Conservation (phyloP, 1,140 invertebrate genomes). For the Lucilia cuprina region DNA sequence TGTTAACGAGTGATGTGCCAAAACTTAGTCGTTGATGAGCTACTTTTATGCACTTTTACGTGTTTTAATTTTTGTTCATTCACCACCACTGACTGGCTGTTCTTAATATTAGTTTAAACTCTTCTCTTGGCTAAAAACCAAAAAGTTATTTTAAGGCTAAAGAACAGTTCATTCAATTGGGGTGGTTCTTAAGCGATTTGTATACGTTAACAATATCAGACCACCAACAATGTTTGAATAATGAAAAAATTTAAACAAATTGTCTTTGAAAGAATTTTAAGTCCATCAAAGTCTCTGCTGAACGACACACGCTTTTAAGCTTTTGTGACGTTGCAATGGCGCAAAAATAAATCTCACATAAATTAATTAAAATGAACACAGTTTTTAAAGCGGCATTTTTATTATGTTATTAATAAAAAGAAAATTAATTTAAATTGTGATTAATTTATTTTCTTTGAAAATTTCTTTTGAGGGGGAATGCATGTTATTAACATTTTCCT, state of each 20-base stretch:
- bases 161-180: neutral
- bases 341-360: neutral
- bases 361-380: neutral
- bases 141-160: neutral
- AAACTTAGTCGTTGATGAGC: conserved; percentile 33
- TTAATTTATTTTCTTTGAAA: neutral
- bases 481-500: neutral
- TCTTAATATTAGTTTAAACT: too few species aligned
- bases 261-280: neutral
- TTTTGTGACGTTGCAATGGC: too few species aligned
- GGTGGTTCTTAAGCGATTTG: conserved; percentile 21
- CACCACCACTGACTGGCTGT: too few species aligned
- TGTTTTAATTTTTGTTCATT: neutral
- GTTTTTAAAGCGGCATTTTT: neutral
- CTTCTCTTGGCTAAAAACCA: neutral
- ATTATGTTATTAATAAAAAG: neutral
- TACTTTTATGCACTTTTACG: conserved; percentile 29
- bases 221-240: neutral
- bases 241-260: neutral
- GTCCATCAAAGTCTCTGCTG: neutral
- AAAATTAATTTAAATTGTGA: neutral
- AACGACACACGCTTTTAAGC: neutral
- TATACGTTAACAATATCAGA: conserved; percentile 24
- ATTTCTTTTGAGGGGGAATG: neutral
- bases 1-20: conserved; percentile 33